Percentiles rank a stretch among this genome's conserved stretches.
Conservation (phyloP, 2,113 vertebrate genomes). For the Tetrao urogallus region DNA sequence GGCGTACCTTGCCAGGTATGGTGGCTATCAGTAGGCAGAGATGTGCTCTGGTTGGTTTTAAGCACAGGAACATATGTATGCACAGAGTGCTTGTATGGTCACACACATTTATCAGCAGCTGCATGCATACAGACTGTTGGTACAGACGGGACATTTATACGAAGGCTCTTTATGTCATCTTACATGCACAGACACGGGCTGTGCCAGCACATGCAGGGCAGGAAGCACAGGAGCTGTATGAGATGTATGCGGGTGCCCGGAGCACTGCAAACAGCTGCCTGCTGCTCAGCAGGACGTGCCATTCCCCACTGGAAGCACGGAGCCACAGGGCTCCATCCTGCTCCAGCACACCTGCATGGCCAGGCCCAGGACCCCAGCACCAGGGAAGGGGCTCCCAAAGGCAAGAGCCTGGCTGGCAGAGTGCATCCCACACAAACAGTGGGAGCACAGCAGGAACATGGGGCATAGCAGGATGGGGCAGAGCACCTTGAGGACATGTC, state of each 20-base stretch:
- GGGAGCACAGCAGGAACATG: neutral
- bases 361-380: neutral
- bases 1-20: neutral
- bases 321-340: neutral
- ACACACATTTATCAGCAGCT: neutral
- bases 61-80: neutral
- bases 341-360: neutral
- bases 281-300: neutral
- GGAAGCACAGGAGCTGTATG: accelerated
- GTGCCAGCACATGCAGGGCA: neutral
- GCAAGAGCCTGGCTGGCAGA: neutral
- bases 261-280: accelerated
- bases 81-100: neutral
- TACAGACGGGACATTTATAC: neutral
- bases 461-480: neutral
- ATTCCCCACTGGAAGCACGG: neutral
- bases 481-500: neutral
- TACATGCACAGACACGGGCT: neutral
- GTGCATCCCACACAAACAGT: neutral
- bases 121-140: neutral
- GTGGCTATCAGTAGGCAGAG: neutral
- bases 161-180: neutral
- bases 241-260: neutral
- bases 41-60: accelerated
- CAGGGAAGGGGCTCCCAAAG: neutral